A percentile compares a stretch with the other conserved stretches of the same genome.
phyloP scores from a whole-genome alignment of 2,797 vertebrate species.

The Tokudaia muenninki region DNA sequence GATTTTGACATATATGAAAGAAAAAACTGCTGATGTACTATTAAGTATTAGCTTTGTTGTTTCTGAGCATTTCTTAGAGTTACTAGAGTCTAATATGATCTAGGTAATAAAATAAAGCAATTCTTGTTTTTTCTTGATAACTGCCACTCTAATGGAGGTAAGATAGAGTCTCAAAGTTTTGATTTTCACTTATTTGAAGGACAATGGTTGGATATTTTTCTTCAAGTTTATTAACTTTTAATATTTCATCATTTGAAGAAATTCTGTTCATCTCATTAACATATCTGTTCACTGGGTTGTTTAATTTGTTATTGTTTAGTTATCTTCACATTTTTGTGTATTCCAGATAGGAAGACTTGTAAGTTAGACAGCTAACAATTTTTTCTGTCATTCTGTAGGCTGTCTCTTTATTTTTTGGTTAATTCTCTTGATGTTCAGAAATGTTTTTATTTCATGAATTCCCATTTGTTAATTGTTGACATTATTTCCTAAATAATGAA shows the following conservation, averaged over 20 bases:
- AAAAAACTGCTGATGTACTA: neutral
- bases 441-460: neutral
- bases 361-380: neutral
- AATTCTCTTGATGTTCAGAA: neutral
- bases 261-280: neutral
- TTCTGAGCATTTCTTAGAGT: neutral
- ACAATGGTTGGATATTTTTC: neutral
- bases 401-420: neutral
- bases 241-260: neutral
- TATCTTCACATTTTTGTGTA: neutral
- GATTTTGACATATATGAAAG: neutral
- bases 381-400: neutral
- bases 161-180: neutral
- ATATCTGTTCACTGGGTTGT: no score
- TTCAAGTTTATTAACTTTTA: neutral
- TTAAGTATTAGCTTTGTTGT: neutral
- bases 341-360: neutral
- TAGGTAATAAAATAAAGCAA: neutral
- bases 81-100: neutral
- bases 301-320: neutral
- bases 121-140: neutral
- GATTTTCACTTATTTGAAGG: neutral
- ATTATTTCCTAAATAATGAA: neutral
- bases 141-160: neutral
- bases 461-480: neutral